A percentile compares a stretch with the other conserved stretches of the same genome.
These are phyloP conservation scores for Istiophorus platypterus DNA, from an alignment of 2,113 vertebrate genomes.

Conservation along the genomic window DNA sequence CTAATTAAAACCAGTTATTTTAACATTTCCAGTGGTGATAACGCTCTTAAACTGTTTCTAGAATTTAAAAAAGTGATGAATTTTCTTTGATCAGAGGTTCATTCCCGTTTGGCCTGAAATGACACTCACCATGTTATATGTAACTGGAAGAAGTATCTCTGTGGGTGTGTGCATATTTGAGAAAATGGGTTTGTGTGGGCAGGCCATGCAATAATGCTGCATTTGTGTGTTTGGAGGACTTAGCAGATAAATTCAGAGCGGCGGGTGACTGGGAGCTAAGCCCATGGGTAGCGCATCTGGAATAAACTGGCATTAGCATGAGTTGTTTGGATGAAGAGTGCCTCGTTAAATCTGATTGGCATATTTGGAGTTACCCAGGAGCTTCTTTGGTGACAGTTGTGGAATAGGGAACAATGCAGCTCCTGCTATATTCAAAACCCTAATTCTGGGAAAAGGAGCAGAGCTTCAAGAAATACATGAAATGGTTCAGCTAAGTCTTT, in stretches of 20 bases:
- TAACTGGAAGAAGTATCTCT: slow-evolving; percentile 42
- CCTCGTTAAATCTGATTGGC: slow-evolving; percentile 78
- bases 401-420: slow-evolving; percentile 68
- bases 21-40: slow-evolving; percentile 15
- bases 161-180: slow-evolving; percentile 14
- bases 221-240: slow-evolving; percentile 73
- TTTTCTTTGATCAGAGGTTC: slow-evolving; percentile 37
- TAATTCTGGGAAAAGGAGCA: slow-evolving; percentile 49
- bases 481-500: slow-evolving; percentile 62
- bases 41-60: slow-evolving; percentile 10
- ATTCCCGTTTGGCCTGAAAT: slow-evolving; percentile 58
- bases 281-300: slow-evolving; percentile 55
- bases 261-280: slow-evolving; percentile 76
- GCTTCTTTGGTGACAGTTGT: slow-evolving; percentile 67
- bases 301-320: slow-evolving; percentile 72
- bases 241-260: slow-evolving; percentile 73
- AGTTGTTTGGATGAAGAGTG: slow-evolving; percentile 74
- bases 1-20: slow-evolving; percentile 44
- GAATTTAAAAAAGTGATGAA: slow-evolving; percentile 26
- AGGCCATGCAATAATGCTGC: slow-evolving; percentile 60
- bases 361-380: slow-evolving; percentile 72
- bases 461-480: slow-evolving; percentile 59
- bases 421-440: slow-evolving; percentile 62
- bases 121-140: slow-evolving; percentile 48
- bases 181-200: slow-evolving; percentile 44